Evolutionary conservation across 2,888 invertebrate genomes (phyloP).

Genomic region (Epiblema foenella): DNA sequence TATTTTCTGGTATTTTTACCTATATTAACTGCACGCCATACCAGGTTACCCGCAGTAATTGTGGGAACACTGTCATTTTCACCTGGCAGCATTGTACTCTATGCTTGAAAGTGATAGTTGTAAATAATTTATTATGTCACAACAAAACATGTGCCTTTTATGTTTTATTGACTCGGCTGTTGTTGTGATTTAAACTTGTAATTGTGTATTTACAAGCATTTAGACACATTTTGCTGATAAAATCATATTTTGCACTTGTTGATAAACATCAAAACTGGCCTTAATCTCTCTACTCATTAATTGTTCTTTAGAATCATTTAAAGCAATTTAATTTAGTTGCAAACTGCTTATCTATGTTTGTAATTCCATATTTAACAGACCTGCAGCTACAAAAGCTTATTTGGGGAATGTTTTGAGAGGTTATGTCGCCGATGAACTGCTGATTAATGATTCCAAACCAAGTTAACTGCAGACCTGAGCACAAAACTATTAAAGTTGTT

Average conservation of each 20-base stretch:
- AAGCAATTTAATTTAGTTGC: not conserved
- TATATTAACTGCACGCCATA: not conserved
- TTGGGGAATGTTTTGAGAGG: not conserved
- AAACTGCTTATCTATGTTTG: not conserved
- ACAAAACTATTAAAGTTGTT: too few relatives aligned
- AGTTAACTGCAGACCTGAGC: not conserved
- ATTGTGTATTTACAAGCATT: not conserved
- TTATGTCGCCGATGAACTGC: not conserved
- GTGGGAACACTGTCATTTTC: constrained; percentile 29
- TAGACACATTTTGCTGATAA: not conserved
- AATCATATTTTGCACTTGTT: not conserved
- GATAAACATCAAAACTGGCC: not conserved
- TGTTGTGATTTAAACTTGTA: constrained; percentile 8
- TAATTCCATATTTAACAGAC: not conserved
- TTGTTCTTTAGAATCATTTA: not conserved
- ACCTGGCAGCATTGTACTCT: constrained; percentile 24
- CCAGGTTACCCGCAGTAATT: constrained; percentile 1
- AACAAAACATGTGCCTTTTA: not conserved
- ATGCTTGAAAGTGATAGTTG: constrained; percentile 33
- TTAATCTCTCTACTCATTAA: not conserved
- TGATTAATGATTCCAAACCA: not conserved
- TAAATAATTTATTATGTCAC: constrained; percentile 29
- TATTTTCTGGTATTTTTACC: not conserved
- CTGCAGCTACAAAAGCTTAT: not conserved
- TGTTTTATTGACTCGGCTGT: constrained; percentile 16